Evolutionary conservation across 1,140 invertebrate species (phyloP), one percentile per base, ranked within the genome.

Genomic region (Hylaeus anthracinus): DNA sequence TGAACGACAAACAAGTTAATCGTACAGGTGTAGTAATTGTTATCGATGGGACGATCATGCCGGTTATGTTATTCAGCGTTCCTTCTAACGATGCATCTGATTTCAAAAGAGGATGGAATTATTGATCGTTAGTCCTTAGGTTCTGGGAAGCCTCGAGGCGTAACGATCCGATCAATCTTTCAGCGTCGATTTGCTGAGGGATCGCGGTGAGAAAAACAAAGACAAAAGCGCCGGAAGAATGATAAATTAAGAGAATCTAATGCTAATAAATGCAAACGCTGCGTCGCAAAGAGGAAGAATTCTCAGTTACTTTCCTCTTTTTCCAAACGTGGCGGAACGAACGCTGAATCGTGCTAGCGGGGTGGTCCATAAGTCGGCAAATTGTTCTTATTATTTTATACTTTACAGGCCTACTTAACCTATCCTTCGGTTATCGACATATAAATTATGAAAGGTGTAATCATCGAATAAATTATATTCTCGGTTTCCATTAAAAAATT

Each of bases 261-360:
- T 43, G 41, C 55, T 85, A 81, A 67, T 82, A 60, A 72, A 82
- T 85, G 84, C 45, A 85, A 82, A 85, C 74, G 51, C 53, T 43
- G 61, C 70, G 53, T 0, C 5, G 26, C 45, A 72, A 65, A 12
- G 10, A 48, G 12, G 3, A 43, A 43, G 45, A 43, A 58, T 73
- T 73, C 58, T 37, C 55, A 3, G 37, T 41, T 8, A 12, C 15
- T 12, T 56, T 15, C 10, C 0, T 14, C 9, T 10, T 51, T 15
- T 41, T 12, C 39, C 15, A 15, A 63, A 71, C 26, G 10, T 12
- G 14, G 14, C 14, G 12, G 10, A 64, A 5, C 4, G 4, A 48
- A 48, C 45, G 45, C 45, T 48, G 45, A 48, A 48, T 48, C 8
- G 5, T 48, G 8, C 45, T 48, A 8, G 5, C 45, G 45, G 45